These are phyloP conservation scores for Lasioglossum oenotherae DNA, from an alignment of 2,888 invertebrate genomes.

Conservation along the genomic window DNA sequence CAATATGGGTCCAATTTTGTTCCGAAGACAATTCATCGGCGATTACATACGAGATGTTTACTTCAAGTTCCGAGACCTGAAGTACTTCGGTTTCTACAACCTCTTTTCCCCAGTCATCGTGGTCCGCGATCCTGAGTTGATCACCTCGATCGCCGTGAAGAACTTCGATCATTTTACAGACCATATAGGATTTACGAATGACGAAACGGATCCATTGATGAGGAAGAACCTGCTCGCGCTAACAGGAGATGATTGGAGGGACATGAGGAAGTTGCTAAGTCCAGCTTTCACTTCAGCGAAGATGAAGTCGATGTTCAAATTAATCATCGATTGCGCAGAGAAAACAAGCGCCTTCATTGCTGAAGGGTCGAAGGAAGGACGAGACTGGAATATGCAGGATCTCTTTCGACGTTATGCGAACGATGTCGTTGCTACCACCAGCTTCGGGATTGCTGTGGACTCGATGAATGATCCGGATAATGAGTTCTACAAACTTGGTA, in stretches of 20 bases:
- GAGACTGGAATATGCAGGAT: conserved; percentile 76
- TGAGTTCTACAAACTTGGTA: conserved; percentile 75
- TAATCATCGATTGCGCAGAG: conserved; percentile 52
- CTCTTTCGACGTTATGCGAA: conserved; percentile 70
- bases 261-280: conserved; percentile 85
- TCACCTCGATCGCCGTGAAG: conserved; percentile 68
- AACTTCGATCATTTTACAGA: conserved; percentile 70
- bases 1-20: conserved; percentile 54
- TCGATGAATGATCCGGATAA: conserved; percentile 77
- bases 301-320: conserved; percentile 85
- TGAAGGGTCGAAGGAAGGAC: conserved; percentile 29
- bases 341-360: conserved; percentile 73
- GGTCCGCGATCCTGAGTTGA: conserved; percentile 72
- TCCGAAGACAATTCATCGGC: conserved; percentile 36
- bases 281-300: conserved; percentile 87
- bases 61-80: conserved; percentile 49
- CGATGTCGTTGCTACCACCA: conserved; percentile 76
- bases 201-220: conserved; percentile 63
- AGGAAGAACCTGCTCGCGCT: conserved; percentile 68
- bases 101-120: conserved; percentile 64
- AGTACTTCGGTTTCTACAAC: conserved; percentile 72
- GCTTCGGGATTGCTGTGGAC: conserved; percentile 75
- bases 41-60: conserved; percentile 49
- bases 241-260: conserved; percentile 85
- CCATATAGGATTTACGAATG: conserved; percentile 15